These are phyloP conservation scores for Alfaro cultratus DNA, from an alignment of 2,797 vertebrate genomes.

Conservation along the genomic window DNA sequence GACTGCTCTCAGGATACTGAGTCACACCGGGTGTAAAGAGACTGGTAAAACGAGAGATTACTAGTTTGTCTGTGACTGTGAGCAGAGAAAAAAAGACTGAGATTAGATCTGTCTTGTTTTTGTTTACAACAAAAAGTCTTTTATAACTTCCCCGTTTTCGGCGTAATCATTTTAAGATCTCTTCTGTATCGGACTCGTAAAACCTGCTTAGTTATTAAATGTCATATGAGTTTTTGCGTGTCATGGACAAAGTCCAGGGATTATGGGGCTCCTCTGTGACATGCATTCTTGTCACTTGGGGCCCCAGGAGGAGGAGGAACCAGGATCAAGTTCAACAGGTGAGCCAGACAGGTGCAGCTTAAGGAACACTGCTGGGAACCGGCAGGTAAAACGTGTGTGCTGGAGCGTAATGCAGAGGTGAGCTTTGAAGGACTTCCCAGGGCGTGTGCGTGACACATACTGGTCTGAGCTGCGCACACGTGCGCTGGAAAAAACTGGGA, in stretches of 20 bases:
- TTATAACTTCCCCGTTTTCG: slow-evolving; percentile 24
- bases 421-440: slow-evolving; percentile 40
- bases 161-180: slow-evolving; percentile 23
- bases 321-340: slow-evolving; percentile 80
- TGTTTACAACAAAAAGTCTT: slow-evolving; percentile 23
- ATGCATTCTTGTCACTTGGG: slow-evolving; percentile 38
- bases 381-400: slow-evolving; percentile 42
- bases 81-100: slow-evolving; percentile 26
- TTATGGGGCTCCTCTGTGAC: slow-evolving; percentile 28
- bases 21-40: slow-evolving; percentile 11
- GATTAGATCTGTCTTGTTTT: slow-evolving; percentile 24
- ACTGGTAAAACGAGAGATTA: slow-evolving; percentile 11
- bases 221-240: slow-evolving; percentile 11
- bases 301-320: slow-evolving; percentile 44
- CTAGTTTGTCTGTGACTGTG: slow-evolving; percentile 10
- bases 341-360: slow-evolving; percentile 66
- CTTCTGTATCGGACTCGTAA: neutral
- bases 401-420: slow-evolving; percentile 29
- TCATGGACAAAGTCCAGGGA: slow-evolving; percentile 12
- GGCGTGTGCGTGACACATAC: slow-evolving; percentile 55
- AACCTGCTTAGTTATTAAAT: neutral
- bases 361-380: slow-evolving; percentile 61
- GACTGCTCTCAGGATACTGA: neutral
- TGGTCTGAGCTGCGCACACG: slow-evolving; percentile 19
- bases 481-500: slow-evolving; percentile 35